A percentile compares a stretch with the other conserved stretches of the same genome.
phyloP scores from a whole-genome alignment of 2,113 vertebrate species.

The Nothoprocta pentlandii region DNA sequence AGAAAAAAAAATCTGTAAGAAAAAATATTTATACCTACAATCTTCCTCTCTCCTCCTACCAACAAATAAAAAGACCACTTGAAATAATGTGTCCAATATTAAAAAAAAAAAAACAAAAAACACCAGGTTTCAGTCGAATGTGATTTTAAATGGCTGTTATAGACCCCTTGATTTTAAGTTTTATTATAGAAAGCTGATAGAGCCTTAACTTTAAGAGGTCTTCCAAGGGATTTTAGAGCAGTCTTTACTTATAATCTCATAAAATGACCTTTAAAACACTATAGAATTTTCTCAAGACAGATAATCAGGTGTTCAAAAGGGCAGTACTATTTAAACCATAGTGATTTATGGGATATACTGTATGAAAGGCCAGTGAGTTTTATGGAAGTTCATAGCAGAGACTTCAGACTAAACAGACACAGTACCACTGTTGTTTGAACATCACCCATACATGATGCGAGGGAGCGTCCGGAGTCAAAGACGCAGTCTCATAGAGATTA shows the following conservation, averaged over 20 bases:
- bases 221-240: slow-evolving; percentile 74
- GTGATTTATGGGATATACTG: slow-evolving; percentile 65
- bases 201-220: slow-evolving; percentile 77
- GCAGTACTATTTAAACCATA: slow-evolving; percentile 64
- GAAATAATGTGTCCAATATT: slow-evolving; percentile 3
- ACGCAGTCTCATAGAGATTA: no score
- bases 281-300: slow-evolving; percentile 76
- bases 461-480: no score
- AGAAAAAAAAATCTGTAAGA: not conserved
- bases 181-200: slow-evolving; percentile 78
- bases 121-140: slow-evolving; percentile 36
- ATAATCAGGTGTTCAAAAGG: slow-evolving; percentile 75
- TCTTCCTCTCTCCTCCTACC: not conserved
- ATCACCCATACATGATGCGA: not conserved
- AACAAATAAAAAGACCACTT: not conserved
- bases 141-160: slow-evolving; percentile 62
- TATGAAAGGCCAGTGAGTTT: slow-evolving; percentile 59
- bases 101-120: not conserved
- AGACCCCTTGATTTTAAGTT: slow-evolving; percentile 75
- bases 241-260: slow-evolving; percentile 72
- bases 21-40: not conserved
- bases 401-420: slow-evolving; percentile 29
- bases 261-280: slow-evolving; percentile 72
- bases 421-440: slow-evolving; percentile 57
- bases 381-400: slow-evolving; percentile 53